Base-by-base conservation (phyloP, 2,113 vertebrate species). In the Hemibagrus wyckioides region DNA sequence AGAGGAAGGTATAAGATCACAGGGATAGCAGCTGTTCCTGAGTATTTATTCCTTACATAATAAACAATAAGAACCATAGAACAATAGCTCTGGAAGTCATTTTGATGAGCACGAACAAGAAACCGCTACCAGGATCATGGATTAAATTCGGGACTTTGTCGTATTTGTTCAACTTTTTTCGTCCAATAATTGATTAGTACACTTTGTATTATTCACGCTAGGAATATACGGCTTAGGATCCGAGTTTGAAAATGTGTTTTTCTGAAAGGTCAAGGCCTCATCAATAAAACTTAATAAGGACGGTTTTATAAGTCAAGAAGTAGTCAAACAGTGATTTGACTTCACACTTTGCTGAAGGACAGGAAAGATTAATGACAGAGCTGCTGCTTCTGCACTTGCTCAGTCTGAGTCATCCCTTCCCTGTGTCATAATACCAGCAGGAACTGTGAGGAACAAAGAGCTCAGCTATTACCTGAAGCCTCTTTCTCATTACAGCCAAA, bases 401-500 rank as follows among this genome's bases (percentile, higher is more conserved):
- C 15, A 39, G 73, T 28, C 61, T 3, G 71, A 80, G 77, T 87
- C 67, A 44, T 48, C 39, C 86, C 21, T 57, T 52, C 28, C 8
- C 39, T 9, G 69, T 44, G 48, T 65, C 80, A 63, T 83, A 85
- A 86, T 54, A 87, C 39, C 80, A 65, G 75, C 61, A 80, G 44
- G 77, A 85, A 15, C 48, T 36, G 10, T 39, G 39, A 28, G n/a
- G 67, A 82, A 82, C 85, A 82, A 48, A 65, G 54, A 44, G 56
- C 77, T 59, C 9, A 77, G 71, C 77, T 61, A 87, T 87, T 89
- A 83, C 52, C 44, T 56, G 54, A 83, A 83, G 57, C 82, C 87
- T 87, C 67, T 25, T 71, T 80, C 84, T 82, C 88, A 91, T 94
- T 90, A 93, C 84, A 89, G 36, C 54, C 86, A 82, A 92, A 93